Base-by-base conservation (phyloP, 2,113 vertebrate genomes). In the Passer domesticus region DNA sequence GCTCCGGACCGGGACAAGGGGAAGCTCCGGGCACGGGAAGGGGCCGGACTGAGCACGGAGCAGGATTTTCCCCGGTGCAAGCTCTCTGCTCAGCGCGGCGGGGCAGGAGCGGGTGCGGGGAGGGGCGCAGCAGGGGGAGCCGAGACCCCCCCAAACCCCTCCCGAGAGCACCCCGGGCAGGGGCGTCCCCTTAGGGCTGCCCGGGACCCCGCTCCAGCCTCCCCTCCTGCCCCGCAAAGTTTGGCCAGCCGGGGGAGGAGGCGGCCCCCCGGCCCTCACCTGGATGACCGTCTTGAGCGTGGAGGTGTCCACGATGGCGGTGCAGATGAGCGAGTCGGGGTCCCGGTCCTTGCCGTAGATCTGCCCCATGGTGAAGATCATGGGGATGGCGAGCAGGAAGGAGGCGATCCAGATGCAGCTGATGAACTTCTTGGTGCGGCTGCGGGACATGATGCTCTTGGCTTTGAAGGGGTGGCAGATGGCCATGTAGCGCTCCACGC, bases 401-500 rank as follows among this genome's bases (percentile, higher is more conserved):
- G 99, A 99, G 21, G 98, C 98, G 19, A 99, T 64, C 99, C 99
- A 99, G 97, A 99, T 98, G 91, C 97, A 98, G 77, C 98, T 98
- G 97, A 99, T 99, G 92, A 99, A 98, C 97, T 99, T 99, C 98
- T 99, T 99, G 97, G 99, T 99, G 97, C 99, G 98, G 98, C 99
- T 99, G 39, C 98, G 98, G 75, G 99, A 99, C 99, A 99, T 99
- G 97, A 99, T 98, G 96, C 98, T 99, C 98, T 99, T 99, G 84
- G 99, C 99, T 94, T 99, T 99, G 96, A 99, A 99, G 46, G 99
- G 99, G 97, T 99, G 99, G 96, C 99, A 99, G 98, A 99, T 99
- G 96, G 99, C 99, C 98, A 99, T 98, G 98, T 99, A 99, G 94
- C 99, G 98, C 95, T 99, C 99, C 92, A 98, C 97, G 87, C 99